Evolutionary conservation across 2,888 invertebrate genomes (phyloP).

Genomic region (Drosophila antonietae): DNA sequence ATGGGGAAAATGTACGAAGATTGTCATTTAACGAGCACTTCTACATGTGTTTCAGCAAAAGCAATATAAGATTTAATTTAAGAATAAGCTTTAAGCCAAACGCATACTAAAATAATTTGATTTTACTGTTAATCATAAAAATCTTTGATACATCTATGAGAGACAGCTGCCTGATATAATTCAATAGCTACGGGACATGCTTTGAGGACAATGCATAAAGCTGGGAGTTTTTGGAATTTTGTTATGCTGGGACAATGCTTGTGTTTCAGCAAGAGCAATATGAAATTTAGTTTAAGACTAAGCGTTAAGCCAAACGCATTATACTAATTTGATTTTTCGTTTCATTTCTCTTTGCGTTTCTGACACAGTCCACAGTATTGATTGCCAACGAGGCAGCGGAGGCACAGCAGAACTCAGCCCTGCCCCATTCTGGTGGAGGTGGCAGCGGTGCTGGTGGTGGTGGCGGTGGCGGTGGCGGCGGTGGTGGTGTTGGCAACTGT

Average conservation of each 20-base stretch:
- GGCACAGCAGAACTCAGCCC: conserved; percentile 74
- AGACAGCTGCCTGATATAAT: too few relatives aligned
- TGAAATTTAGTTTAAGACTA: conserved; percentile 12
- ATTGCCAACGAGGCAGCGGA: conserved; percentile 86
- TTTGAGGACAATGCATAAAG: background rate
- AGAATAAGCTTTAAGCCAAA: too few relatives aligned
- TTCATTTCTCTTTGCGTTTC: conserved; percentile 38
- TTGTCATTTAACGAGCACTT: too few relatives aligned
- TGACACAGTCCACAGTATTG: conserved; percentile 83
- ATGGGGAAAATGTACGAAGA: too few relatives aligned
- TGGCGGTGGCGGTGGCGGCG: background rate
- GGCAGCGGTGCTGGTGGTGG: conserved; percentile 40
- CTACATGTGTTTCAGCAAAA: too few relatives aligned
- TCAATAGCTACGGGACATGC: background rate
- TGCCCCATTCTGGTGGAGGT: conserved; percentile 61
- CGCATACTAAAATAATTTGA: too few relatives aligned
- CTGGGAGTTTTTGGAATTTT: background rate
- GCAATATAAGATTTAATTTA: too few relatives aligned
- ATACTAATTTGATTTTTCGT: conserved; percentile 42
- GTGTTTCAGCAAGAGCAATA: background rate
- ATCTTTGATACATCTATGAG: too few relatives aligned
- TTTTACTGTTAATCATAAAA: too few relatives aligned
- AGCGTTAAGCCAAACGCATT: conserved; percentile 5
- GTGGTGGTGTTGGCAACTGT: background rate
- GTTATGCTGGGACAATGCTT: background rate